Conservation (phyloP, 2,888 invertebrate species). For the Ferrisia virgata region DNA sequence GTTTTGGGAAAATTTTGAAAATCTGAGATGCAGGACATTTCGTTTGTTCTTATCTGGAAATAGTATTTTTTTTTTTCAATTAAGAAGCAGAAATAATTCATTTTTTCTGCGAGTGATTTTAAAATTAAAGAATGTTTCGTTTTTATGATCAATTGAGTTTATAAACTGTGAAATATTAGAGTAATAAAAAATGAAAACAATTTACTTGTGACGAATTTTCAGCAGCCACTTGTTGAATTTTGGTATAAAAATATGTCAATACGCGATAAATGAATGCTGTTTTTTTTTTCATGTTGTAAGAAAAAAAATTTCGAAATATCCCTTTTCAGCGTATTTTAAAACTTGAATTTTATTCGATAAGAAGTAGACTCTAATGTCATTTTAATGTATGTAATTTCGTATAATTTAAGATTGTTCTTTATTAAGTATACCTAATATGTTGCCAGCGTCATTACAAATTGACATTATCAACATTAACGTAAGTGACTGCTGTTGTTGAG, state of each 20-base stretch:
- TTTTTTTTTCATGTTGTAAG: not conserved
- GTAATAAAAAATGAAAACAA: not conserved
- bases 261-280: not conserved
- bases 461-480: not conserved
- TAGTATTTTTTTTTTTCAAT: too few species aligned
- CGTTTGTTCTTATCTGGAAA: too few species aligned
- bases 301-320: not conserved
- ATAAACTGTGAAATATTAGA: not conserved
- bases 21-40: too few species aligned
- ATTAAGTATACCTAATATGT: not conserved
- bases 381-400: not conserved
- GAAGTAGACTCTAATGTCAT: not conserved
- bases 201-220: not conserved
- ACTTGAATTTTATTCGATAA: not conserved
- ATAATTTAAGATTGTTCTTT: not conserved
- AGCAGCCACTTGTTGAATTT: not conserved
- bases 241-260: not conserved
- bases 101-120: too few species aligned
- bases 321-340: not conserved
- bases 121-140: too few species aligned
- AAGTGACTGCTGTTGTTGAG: not conserved
- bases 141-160: not conserved
- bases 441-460: not conserved
- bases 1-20: too few species aligned
- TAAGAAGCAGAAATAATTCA: too few species aligned